phyloP scores from a whole-genome alignment of 2,888 invertebrate genomes.

The Lepeophtheirus nordmannii region DNA sequence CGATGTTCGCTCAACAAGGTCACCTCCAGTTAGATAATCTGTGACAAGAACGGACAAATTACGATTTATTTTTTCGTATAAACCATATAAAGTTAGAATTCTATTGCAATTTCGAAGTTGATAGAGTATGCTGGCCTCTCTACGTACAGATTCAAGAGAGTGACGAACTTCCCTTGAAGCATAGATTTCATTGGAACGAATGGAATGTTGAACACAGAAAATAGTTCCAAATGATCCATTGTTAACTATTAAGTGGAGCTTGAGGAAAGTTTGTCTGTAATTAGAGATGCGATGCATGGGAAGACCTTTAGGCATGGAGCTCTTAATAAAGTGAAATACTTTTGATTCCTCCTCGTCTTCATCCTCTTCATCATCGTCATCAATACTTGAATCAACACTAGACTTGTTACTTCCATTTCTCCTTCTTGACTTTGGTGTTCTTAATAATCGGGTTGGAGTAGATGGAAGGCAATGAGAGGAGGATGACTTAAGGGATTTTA shows the following conservation, averaged over 20 bases:
- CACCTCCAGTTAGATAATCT: background rate
- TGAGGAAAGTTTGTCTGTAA: conserved; percentile 3
- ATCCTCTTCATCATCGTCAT: too few species aligned
- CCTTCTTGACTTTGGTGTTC: too few species aligned
- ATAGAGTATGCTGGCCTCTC: background rate
- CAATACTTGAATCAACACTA: too few species aligned
- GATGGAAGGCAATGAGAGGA: too few species aligned
- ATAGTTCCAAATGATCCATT: conserved; percentile 12
- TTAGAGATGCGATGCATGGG: background rate
- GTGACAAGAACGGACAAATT: conserved; percentile 6
- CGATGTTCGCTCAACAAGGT: conserved; percentile 6
- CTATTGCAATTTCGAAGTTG: background rate
- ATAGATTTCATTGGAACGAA: background rate
- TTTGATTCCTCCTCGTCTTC: too few species aligned
- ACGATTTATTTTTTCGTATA: background rate
- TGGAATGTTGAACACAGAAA: conserved; percentile 2
- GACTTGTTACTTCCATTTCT: too few species aligned
- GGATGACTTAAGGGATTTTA: background rate
- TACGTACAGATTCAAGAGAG: background rate
- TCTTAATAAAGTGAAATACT: too few species aligned
- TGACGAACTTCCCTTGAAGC: background rate
- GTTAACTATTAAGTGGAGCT: conserved; percentile 6
- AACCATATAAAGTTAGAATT: background rate
- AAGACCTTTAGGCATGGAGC: background rate
- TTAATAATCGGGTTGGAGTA: too few species aligned